These are phyloP conservation scores for Agrenia bidenticulata DNA, from an alignment of 2,888 invertebrate genomes.

Conservation along the genomic window DNA sequence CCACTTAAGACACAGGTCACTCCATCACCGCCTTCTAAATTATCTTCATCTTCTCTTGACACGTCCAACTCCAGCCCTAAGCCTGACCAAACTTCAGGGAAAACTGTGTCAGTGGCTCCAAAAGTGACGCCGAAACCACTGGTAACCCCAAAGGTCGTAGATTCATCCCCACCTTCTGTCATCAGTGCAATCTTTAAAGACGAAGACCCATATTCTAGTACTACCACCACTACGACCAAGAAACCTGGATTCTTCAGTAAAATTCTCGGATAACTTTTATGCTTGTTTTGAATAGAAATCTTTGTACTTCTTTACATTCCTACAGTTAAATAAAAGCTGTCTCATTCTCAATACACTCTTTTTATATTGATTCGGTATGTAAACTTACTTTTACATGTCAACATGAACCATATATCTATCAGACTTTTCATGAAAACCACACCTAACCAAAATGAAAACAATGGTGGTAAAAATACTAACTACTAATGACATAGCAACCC, in stretches of 20 bases:
- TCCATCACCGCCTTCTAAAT: neutral
- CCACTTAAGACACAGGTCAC: neutral
- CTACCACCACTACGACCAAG: slow-evolving; percentile 34
- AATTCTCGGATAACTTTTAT: slow-evolving; percentile 27
- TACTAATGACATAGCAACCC: too few species aligned
- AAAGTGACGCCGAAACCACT: neutral
- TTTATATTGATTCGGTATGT: too few species aligned
- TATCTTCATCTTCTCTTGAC: neutral
- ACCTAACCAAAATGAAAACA: too few species aligned
- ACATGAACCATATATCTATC: too few species aligned
- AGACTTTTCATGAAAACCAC: too few species aligned
- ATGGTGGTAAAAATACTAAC: too few species aligned
- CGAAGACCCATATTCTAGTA: slow-evolving; percentile 23
- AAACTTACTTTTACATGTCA: too few species aligned
- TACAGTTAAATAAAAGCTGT: too few species aligned
- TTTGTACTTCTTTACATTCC: too few species aligned
- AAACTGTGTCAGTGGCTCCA: neutral
- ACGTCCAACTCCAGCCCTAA: neutral
- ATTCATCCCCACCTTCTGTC: slow-evolving; percentile 7
- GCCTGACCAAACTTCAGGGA: neutral
- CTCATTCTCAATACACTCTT: too few species aligned
- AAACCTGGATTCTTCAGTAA: slow-evolving; percentile 34
- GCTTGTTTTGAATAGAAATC: too few species aligned
- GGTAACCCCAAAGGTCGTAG: neutral
- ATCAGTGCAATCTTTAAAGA: slow-evolving; percentile 18